Evolutionary conservation across 2,113 vertebrate species (phyloP), one percentile per base, ranked within the genome.

Genomic region (Sinosuthora webbiana): DNA sequence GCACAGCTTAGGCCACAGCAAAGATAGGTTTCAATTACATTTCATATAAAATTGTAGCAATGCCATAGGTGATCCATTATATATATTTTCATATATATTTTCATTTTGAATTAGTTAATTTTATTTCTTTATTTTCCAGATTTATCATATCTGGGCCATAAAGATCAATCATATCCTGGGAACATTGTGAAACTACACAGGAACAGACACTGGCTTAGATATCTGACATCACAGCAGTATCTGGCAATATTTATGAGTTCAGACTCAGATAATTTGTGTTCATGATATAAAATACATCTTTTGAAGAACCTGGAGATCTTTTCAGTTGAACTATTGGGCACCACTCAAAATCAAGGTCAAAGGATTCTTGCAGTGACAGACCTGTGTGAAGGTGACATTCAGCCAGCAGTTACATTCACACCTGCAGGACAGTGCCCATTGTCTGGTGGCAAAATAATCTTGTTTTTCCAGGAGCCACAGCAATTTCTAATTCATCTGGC

Each of bases 341-440:
- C 8, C 0, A 3, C 9, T 81, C 20, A 39, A 7, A 21, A 21
- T 8, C 20, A 44, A 92, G 2, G 11, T 44, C 27, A 70, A 70
- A 24, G 0, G 1, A 9, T 31, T 20, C 10, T 76, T 4, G 1
- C 22, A 44, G 22, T n/a, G 30, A 11, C 35, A 81, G 42, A 45
- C 2, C 11, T 15, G 15, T 19, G 24, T 2, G 22, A 30, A 15
- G 11, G 4, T 0, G 2, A 35, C 27, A 6, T 47, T 59, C 37
- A 90, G 39, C 24, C 39, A 22, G 42, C 17, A 4, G 11, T 50
- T 69, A 35, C 13, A 31, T 42, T 42, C 52, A 24, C 11, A 37
- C 10, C 17, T 52, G 25, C 52, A 87, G 52, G 47, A 55, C 19
- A 33, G 20, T 21, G 39, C 12, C 28, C 49, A 22, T 22, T 70